Evolutionary conservation across 2,113 vertebrate species (phyloP).

Genomic region (Sylvia atricapilla): DNA sequence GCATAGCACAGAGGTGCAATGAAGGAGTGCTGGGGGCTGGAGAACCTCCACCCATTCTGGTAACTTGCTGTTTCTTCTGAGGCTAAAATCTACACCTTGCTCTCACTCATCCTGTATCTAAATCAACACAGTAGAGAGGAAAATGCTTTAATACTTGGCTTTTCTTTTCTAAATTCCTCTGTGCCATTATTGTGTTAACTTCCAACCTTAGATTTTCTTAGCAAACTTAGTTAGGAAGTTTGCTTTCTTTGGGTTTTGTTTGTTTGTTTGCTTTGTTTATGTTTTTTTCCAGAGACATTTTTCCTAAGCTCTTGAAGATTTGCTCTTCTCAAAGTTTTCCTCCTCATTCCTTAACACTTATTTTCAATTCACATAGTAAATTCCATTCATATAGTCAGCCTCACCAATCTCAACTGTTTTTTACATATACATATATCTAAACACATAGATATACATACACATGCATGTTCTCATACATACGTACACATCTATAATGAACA

Average conservation of each 20-base stretch:
- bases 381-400: background rate
- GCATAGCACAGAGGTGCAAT: fast-evolving
- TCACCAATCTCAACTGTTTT: background rate
- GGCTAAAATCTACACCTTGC: background rate
- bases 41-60: background rate
- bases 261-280: too few relatives aligned
- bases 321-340: background rate
- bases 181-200: background rate
- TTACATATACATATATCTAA: background rate
- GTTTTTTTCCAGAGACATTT: background rate
- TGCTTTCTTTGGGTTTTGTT: background rate
- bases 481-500: background rate
- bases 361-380: background rate
- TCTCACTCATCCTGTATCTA: background rate
- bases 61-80: background rate
- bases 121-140: background rate
- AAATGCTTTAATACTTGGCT: background rate
- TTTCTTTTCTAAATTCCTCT: background rate
- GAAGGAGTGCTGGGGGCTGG: background rate
- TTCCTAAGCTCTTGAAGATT: background rate
- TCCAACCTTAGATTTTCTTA: background rate
- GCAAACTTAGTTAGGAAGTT: background rate
- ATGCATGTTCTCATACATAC: background rate
- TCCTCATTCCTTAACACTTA: background rate
- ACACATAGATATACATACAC: background rate